phyloP scores from a whole-genome alignment of 2,113 vertebrate genomes.

The Solea solea region DNA sequence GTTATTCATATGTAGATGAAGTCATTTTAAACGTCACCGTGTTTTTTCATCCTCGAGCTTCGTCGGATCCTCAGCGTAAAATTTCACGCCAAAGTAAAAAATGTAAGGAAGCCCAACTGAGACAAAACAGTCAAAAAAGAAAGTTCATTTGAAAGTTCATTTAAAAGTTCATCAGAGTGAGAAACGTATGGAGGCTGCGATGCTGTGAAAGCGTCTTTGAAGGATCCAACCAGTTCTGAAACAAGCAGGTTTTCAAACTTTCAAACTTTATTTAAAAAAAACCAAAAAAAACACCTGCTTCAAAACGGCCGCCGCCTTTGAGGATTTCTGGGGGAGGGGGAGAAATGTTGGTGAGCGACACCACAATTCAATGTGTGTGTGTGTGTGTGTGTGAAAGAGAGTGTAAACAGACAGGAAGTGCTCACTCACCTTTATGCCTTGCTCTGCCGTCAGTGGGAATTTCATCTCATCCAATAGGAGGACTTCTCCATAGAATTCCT shows the following conservation, averaged over 20 bases:
- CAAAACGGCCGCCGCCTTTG: conserved; percentile 87
- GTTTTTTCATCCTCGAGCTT: conserved; percentile 92
- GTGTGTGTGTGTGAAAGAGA: too few relatives aligned
- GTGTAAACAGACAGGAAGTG: background rate
- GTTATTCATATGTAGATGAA: background rate
- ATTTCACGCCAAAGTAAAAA: conserved; percentile 94
- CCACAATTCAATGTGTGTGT: too few relatives aligned
- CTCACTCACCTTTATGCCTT: conserved; percentile 87
- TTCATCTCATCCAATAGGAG: conserved; percentile 90
- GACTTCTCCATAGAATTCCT: conserved; percentile 94
- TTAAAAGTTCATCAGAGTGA: background rate
- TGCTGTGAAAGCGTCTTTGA: conserved; percentile 90
- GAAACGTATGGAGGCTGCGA: conserved; percentile 75
- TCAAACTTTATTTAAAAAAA: background rate
- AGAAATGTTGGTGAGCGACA: background rate
- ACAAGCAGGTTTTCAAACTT: conserved; percentile 31
- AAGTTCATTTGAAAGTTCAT: too few relatives aligned
- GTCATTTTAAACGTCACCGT: conserved; percentile 72
- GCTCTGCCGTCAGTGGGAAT: conserved; percentile 85
- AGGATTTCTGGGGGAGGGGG: conserved; percentile 85
- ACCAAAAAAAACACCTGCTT: conserved; percentile 83
- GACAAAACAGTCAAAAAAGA: conserved; percentile 9
- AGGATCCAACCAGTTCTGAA: conserved; percentile 93
- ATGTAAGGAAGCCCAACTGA: conserved; percentile 92
- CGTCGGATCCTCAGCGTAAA: conserved; percentile 90